Evolutionary conservation across 2,888 invertebrate species (phyloP).

Genomic region (Scotopteryx bipunctaria): DNA sequence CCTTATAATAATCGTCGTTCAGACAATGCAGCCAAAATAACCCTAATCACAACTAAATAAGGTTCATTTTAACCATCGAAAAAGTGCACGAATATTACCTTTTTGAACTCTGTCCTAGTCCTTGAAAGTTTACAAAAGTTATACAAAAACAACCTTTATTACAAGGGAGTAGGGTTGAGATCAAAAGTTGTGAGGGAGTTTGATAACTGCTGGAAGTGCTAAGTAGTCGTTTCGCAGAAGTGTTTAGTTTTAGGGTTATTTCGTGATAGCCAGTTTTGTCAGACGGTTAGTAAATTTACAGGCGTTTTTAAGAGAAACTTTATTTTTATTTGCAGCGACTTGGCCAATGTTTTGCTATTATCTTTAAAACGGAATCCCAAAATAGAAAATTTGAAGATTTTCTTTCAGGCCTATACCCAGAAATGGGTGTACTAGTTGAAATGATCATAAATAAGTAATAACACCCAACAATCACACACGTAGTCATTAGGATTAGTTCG

Average conservation of each 20-base stretch:
- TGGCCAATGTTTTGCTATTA: no score
- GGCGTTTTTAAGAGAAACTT: slow-evolving; percentile 7
- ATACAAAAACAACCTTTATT: slow-evolving; percentile 17
- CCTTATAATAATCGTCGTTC: slow-evolving; percentile 30
- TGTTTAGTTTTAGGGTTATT: slow-evolving; percentile 26
- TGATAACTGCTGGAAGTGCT: slow-evolving; percentile 13
- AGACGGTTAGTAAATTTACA: slow-evolving; percentile 8
- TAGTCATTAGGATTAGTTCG: no score
- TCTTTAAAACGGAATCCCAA: no score
- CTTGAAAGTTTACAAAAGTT: background rate
- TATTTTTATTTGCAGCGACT: background rate
- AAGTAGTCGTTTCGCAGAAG: slow-evolving; percentile 22
- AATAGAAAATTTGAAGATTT: no score
- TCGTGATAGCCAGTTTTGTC: slow-evolving; percentile 13
- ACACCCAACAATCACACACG: no score
- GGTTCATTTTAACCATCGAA: background rate
- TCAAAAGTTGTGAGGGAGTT: background rate
- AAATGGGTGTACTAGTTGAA: no score
- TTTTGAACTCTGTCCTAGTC: slow-evolving; percentile 3
- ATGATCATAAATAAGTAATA: no score
- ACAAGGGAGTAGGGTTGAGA: slow-evolving; percentile 3
- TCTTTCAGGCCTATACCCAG: no score
- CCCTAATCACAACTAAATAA: slow-evolving; percentile 5
- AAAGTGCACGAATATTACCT: slow-evolving; percentile 4
- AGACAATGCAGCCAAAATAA: background rate